These are phyloP conservation scores for Artemia franciscana DNA, from an alignment of 1,140 invertebrate species.

Conservation along the genomic window DNA sequence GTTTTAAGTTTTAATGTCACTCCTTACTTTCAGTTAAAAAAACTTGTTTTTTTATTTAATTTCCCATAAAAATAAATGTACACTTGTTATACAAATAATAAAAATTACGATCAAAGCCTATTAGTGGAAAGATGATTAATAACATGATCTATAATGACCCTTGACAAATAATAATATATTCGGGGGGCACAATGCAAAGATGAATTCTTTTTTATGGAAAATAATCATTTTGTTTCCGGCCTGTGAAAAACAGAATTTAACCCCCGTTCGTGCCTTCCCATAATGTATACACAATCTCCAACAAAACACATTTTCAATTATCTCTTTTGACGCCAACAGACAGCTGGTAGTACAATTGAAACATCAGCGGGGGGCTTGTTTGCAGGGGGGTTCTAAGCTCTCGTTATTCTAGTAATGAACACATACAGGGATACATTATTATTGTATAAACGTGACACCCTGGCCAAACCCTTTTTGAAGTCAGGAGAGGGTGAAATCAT, in stretches of 20 bases:
- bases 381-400: neutral
- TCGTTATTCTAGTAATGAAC: neutral
- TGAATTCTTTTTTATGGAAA: too few species aligned
- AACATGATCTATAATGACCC: too few species aligned
- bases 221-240: too few species aligned
- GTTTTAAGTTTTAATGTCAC: too few species aligned
- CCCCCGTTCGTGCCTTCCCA: neutral
- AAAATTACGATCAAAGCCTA: too few species aligned
- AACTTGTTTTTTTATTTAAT: too few species aligned
- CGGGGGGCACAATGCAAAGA: too few species aligned
- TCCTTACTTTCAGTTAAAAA: too few species aligned
- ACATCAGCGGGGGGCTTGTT: neutral
- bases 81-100: too few species aligned
- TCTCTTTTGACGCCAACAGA: neutral
- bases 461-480: neutral
- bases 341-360: neutral
- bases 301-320: neutral
- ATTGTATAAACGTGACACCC: neutral
- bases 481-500: neutral
- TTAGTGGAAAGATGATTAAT: too few species aligned
- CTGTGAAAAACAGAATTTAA: neutral
- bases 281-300: neutral
- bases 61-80: too few species aligned
- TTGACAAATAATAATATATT: too few species aligned
- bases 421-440: neutral